Percentiles rank a stretch among this genome's conserved stretches.
These are phyloP conservation scores for Trachelus iudaicus DNA, from an alignment of 2,888 invertebrate genomes.

Conservation along the genomic window DNA sequence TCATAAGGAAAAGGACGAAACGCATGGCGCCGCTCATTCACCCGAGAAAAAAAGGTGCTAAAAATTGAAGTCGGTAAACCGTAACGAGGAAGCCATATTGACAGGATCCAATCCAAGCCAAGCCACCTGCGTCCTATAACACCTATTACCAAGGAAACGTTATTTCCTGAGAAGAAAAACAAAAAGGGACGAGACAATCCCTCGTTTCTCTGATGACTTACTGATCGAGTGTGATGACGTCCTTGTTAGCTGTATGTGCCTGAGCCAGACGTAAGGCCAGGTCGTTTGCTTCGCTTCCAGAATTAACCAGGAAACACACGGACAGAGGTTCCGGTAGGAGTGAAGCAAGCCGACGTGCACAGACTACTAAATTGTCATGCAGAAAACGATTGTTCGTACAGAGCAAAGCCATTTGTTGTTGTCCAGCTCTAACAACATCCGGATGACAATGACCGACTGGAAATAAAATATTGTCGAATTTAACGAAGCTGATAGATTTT, in stretches of 20 bases:
- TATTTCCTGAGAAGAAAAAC: neutral
- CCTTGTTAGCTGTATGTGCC: constrained; percentile 87
- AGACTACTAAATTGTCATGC: constrained; percentile 93
- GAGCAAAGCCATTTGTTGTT: constrained; percentile 89
- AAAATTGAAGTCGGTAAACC: neutral
- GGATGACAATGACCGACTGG: constrained; percentile 98
- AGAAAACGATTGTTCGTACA: constrained; percentile 97
- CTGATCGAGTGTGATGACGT: constrained; percentile 96
- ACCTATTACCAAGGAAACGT: constrained; percentile 4
- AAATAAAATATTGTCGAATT: constrained; percentile 45
- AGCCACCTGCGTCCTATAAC: constrained; percentile 9
- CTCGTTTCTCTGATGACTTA: constrained; percentile 71
- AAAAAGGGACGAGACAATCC: neutral
- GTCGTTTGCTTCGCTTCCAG: constrained; percentile 99
- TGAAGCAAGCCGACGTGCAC: constrained; percentile 84
- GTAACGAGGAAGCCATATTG: neutral
- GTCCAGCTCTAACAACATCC: constrained; percentile 89
- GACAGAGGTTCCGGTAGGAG: constrained; percentile 88
- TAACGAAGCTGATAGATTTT: neutral
- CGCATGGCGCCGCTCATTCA: neutral
- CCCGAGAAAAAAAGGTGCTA: neutral
- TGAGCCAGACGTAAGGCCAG: constrained; percentile 91
- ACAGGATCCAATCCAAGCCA: constrained; percentile 5
- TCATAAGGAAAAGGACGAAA: neutral
- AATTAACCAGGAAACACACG: constrained; percentile 97